Percentiles rank a stretch among this genome's conserved stretches.
These are phyloP conservation scores for Onchidella celtica DNA, from an alignment of 2,888 invertebrate species.

Conservation along the genomic window DNA sequence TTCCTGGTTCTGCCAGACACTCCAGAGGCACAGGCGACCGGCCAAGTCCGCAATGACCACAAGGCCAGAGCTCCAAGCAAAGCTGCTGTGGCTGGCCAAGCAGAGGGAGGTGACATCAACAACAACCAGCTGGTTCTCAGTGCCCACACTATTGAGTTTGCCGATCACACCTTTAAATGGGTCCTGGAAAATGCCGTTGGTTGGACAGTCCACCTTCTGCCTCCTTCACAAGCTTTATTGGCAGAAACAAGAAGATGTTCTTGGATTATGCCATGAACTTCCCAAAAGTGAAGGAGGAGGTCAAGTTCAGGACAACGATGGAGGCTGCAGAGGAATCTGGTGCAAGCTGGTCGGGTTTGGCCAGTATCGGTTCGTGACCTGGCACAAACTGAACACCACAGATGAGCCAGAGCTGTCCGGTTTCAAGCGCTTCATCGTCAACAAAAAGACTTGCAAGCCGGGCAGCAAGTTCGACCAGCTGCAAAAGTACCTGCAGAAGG, in stretches of 20 bases:
- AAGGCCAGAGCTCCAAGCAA: background rate
- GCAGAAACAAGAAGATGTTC: background rate
- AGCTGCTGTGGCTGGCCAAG: background rate
- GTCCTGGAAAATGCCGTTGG: slow-evolving; percentile 1
- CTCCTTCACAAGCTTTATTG: background rate
- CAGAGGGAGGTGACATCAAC: background rate
- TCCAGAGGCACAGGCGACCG: too few relatives aligned
- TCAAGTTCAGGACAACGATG: background rate
- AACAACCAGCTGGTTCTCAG: background rate
- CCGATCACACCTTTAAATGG: slow-evolving; percentile 14
- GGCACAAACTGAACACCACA: background rate
- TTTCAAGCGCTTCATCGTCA: too few relatives aligned
- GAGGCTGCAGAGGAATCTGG: background rate
- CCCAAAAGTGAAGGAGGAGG: background rate
- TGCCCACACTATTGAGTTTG: background rate
- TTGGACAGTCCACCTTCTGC: background rate
- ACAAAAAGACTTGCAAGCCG: too few relatives aligned
- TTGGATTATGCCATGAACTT: background rate
- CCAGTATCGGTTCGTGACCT: background rate
- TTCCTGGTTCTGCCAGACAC: too few relatives aligned
- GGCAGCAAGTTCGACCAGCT: too few relatives aligned
- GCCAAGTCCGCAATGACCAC: too few relatives aligned
- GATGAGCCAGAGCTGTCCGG: too few relatives aligned
- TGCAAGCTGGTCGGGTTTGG: background rate
- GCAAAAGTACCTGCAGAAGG: too few relatives aligned